phyloP scores from a whole-genome alignment of 2,113 vertebrate genomes.

The mouse (Mus musculus) region DNA sequence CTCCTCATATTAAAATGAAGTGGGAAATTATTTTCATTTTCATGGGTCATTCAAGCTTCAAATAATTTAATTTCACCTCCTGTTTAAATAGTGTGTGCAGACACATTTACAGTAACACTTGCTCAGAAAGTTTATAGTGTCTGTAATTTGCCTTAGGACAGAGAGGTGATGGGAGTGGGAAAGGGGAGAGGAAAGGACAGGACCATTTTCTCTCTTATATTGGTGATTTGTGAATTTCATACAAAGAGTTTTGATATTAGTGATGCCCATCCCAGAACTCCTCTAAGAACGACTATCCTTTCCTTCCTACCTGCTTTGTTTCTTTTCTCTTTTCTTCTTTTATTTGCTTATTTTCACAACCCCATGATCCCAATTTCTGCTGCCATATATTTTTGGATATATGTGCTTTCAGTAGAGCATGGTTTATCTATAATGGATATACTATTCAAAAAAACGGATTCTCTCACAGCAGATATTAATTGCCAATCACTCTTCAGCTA shows the following conservation, averaged over 20 bases:
- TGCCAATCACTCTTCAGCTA: background rate
- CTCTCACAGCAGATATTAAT: background rate
- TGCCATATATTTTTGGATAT: background rate
- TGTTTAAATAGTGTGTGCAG: background rate
- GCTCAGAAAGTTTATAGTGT: background rate
- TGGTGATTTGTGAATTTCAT: background rate
- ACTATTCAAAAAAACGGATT: background rate
- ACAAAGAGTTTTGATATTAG: background rate
- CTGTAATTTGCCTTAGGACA: background rate
- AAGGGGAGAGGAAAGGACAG: background rate
- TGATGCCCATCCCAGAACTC: background rate
- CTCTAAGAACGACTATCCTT: background rate
- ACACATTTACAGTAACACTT: background rate
- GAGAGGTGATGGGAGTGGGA: background rate
- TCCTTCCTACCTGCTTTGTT: background rate
- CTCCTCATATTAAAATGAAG: conserved; percentile 34
- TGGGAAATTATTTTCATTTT: conserved; percentile 52
- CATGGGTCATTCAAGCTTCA: conserved; percentile 22
- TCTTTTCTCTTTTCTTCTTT: background rate
- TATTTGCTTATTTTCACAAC: background rate
- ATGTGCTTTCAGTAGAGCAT: background rate
- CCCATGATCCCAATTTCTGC: background rate
- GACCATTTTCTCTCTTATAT: background rate
- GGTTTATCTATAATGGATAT: background rate
- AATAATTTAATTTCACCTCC: conserved; percentile 28